Percentiles rank a stretch among this genome's conserved stretches.
phyloP scores from a whole-genome alignment of 2,797 vertebrate genomes.

The Hafferia zeledoni region DNA sequence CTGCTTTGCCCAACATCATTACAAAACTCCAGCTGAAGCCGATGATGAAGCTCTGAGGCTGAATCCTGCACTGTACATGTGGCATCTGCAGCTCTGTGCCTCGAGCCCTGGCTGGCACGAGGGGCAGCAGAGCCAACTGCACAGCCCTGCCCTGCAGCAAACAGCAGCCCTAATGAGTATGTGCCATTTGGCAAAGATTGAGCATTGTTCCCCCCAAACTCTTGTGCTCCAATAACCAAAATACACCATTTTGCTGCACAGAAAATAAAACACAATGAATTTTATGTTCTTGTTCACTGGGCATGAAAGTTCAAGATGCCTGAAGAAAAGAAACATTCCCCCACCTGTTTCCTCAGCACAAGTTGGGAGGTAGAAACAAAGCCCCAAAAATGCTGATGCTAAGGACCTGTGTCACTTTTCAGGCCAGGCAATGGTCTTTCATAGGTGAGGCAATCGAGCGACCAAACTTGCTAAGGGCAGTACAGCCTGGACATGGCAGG shows the following conservation, averaged over 20 bases:
- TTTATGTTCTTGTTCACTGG: not conserved
- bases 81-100: not conserved
- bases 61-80: not conserved
- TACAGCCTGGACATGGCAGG: not conserved
- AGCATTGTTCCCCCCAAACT: not conserved
- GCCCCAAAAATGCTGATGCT: not conserved
- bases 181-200: not conserved
- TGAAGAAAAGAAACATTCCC: not conserved
- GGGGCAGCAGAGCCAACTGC: not conserved
- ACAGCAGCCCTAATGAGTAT: not conserved
- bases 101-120: not conserved
- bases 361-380: not conserved
- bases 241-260: not conserved
- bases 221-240: constrained; percentile 26
- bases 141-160: constrained; percentile 14
- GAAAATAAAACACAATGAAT: not conserved
- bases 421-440: not conserved
- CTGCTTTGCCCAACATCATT: not conserved
- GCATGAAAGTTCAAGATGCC: not conserved
- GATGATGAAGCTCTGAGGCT: not conserved
- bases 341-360: not conserved
- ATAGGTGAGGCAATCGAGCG: not conserved
- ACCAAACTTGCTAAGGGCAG: not conserved
- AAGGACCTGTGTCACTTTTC: not conserved
- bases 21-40: not conserved